A percentile compares a stretch with the other conserved stretches of the same genome.
Evolutionary conservation across 2,797 vertebrate species (phyloP).

Genomic region (Rhinichthys osculus): DNA sequence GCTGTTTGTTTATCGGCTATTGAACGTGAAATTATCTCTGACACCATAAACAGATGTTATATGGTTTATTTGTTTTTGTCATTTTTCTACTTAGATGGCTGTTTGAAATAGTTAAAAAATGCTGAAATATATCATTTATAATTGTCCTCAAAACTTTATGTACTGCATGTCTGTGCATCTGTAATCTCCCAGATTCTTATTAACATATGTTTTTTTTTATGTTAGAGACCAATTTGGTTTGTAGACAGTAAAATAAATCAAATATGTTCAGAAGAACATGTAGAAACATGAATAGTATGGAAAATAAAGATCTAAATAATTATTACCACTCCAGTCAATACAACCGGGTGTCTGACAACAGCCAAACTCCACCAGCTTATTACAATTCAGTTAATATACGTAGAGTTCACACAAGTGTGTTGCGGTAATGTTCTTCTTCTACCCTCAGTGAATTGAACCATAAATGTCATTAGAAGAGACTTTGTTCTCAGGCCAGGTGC

Average conservation of each 20-base stretch:
- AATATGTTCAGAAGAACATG: not conserved
- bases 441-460: not conserved
- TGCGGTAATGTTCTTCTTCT: conserved; percentile 4
- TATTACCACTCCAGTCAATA: not conserved
- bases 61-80: not conserved
- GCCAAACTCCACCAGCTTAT: not conserved
- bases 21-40: not conserved
- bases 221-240: not conserved
- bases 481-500: conserved; percentile 26
- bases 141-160: not conserved
- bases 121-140: not conserved
- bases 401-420: not conserved
- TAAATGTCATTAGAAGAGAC: conserved; percentile 40
- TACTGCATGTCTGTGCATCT: not conserved
- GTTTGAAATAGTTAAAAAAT: not conserved
- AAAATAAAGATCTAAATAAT: not conserved
- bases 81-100: not conserved
- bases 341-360: not conserved
- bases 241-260: not conserved
- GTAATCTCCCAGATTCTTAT: not conserved
- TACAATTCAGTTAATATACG: not conserved
- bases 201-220: not conserved
- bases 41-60: not conserved
- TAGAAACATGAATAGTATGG: not conserved
- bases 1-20: not conserved